Evolutionary conservation across 2,888 invertebrate genomes (phyloP).

Genomic region (Drosophila atroscutellata): DNA sequence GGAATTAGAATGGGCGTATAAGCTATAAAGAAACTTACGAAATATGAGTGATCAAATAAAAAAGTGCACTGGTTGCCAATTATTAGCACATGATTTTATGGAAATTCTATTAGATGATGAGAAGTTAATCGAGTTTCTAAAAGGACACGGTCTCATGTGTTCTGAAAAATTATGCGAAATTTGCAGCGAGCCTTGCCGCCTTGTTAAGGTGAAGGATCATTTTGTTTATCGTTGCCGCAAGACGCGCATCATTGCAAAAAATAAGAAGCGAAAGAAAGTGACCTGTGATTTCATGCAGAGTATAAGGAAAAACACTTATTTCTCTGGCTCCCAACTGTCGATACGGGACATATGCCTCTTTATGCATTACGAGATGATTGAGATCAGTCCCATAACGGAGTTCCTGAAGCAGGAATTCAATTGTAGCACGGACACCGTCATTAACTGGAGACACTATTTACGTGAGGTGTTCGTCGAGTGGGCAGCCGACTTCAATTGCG

Average conservation of each 20-base stretch:
- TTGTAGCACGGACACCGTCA: not conserved
- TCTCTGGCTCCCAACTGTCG: not conserved
- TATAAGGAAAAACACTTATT: not conserved
- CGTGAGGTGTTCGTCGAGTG: not conserved
- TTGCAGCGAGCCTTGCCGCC: not conserved
- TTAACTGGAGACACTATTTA: constrained; percentile 1
- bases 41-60: not conserved
- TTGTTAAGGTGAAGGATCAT: not conserved
- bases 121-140: not conserved
- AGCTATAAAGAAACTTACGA: not conserved
- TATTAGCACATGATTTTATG: not conserved
- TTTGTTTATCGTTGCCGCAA: not conserved
- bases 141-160: not conserved
- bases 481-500: not conserved
- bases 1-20: not conserved
- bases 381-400: not conserved
- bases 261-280: not conserved
- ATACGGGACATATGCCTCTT: not conserved
- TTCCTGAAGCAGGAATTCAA: not conserved
- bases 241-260: not conserved
- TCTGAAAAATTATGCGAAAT: not conserved
- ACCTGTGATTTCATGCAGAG: not conserved
- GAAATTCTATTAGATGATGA: not conserved
- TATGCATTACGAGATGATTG: not conserved
- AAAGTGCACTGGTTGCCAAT: not conserved